Evolutionary conservation across 2,888 invertebrate species (phyloP), one percentile per base, ranked within the genome.

Genomic region (Merodon equestris): DNA sequence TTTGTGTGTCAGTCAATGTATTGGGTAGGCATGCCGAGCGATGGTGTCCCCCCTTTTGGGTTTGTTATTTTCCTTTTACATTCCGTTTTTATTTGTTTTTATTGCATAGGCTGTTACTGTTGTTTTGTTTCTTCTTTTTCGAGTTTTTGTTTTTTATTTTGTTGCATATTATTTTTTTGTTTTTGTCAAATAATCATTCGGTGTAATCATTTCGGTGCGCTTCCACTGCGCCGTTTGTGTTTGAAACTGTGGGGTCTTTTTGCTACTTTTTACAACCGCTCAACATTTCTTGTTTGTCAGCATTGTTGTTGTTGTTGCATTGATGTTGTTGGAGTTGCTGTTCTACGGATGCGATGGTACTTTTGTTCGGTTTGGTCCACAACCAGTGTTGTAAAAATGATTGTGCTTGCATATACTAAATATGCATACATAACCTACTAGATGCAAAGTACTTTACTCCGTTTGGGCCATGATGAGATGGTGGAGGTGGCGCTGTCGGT

Each of bases 281-380:
- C 47, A 77, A 72, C 77, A 77, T 77, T 72, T 77, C 77, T 77
- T 77, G 72, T 77, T 68, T 61, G 48, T 12, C 9, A n/a, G 66
- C 54, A 53, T 40, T 67, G 45, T n/a, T 40, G 53, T 0, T 64
- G 50, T 0, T 61, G 27, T 1, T 53, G 53, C 13, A 63, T 15
- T 40, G 64, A 9, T 53, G 18, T 60, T 53, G 53, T 48, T 61
- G 61, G 44, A 19, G 61, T 50, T 71, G 36, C 18, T 53, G 68
- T 27, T 2, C 7, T 27, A 27, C 7, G 27, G 27, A 27, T 27
- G 27, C 0, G 15, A 14, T 61, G 45, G 1, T 58, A 17, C 9
- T 57, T 42, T 27, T n/a, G 17, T 38, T 42, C 27, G 40, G 45
- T 27, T 61, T 27, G 44, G 45, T 27, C 27, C 7, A 27, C 2